Percentiles rank a stretch among this genome's conserved stretches.
Evolutionary conservation across 2,113 vertebrate genomes (phyloP).

Genomic region (Apteryx owenii): DNA sequence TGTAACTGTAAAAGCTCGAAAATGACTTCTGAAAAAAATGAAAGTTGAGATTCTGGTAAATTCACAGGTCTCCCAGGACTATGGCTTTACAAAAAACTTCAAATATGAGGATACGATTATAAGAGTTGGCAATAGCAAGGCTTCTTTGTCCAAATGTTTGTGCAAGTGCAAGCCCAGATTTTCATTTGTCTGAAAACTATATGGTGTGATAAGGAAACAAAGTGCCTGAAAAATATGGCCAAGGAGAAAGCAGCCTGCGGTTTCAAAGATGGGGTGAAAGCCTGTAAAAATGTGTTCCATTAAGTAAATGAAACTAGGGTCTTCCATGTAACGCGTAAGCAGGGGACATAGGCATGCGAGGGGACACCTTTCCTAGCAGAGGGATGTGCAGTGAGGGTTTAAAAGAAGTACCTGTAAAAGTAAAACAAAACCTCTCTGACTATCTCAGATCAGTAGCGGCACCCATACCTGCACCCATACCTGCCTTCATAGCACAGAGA

Average conservation of each 20-base stretch:
- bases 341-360: background rate
- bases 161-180: slow-evolving; percentile 47
- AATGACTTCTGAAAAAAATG: background rate
- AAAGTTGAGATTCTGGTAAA: background rate
- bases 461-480: too few relatives aligned
- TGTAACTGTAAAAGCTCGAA: background rate
- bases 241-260: background rate
- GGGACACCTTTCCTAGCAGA: background rate
- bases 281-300: slow-evolving; percentile 52
- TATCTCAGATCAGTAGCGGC: background rate
- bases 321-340: background rate
- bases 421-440: background rate
- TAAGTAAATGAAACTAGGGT: background rate
- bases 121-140: background rate
- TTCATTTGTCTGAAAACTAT: slow-evolving; percentile 17
- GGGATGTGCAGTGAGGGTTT: background rate
- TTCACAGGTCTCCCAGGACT: slow-evolving; percentile 41
- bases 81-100: background rate
- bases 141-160: slow-evolving; percentile 25
- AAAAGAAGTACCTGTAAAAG: background rate
- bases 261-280: background rate
- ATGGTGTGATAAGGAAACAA: slow-evolving; percentile 37
- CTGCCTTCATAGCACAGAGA: too few relatives aligned
- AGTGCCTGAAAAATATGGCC: background rate
- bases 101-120: background rate